Conservation (phyloP, 1,140 invertebrate species). For the Eurosta solidaginis region DNA sequence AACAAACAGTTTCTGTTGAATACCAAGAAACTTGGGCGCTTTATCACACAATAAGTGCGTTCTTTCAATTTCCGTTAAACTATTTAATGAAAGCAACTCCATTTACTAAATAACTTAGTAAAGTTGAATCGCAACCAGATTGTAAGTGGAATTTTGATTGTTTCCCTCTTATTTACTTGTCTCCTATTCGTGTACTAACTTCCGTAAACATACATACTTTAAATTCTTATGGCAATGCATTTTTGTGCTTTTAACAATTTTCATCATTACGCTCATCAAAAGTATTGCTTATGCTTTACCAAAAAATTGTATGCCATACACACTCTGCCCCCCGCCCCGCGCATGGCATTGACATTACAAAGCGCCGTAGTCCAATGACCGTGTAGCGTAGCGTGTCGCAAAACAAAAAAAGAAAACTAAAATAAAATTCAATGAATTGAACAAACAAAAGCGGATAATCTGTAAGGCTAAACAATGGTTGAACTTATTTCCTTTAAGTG, state of each 20-base stretch:
- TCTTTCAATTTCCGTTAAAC: neutral
- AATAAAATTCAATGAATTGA: neutral
- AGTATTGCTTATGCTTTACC: neutral
- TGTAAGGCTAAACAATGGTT: neutral
- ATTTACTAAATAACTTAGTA: neutral
- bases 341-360: neutral
- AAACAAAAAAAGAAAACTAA: neutral
- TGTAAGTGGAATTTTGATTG: slow-evolving; percentile 7
- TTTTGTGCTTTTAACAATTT: neutral
- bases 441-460: neutral
- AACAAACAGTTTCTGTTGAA: too few species aligned
- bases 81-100: neutral
- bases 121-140: neutral
- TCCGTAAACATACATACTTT: neutral
- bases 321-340: neutral
- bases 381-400: too few species aligned
- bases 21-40: neutral
- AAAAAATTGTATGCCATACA: neutral
- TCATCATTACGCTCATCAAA: slow-evolving; percentile 11
- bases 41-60: neutral
- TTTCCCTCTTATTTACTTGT: neutral
- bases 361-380: neutral
- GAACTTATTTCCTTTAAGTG: too few species aligned
- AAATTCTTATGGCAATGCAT: neutral
- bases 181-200: neutral